These are phyloP conservation scores for Myiozetetes cayanensis DNA, from an alignment of 2,113 vertebrate species.

Conservation along the genomic window DNA sequence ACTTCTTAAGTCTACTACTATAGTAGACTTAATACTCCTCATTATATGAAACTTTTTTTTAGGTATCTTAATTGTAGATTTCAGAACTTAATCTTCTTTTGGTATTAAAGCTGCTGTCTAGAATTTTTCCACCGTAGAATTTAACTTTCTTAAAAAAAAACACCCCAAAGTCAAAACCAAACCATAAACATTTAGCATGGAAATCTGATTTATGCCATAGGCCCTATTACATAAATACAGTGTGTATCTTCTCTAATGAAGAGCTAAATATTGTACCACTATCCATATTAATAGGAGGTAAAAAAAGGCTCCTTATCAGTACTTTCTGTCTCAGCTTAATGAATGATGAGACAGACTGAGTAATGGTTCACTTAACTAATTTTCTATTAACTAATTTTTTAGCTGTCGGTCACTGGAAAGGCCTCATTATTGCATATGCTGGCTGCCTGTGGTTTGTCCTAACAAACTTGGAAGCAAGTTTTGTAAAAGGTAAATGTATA, in stretches of 20 bases:
- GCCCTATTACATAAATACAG: not conserved
- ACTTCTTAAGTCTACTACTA: not conserved
- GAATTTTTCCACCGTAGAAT: not conserved
- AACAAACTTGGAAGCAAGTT: not conserved
- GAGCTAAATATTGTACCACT: not conserved
- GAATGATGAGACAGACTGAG: not conserved
- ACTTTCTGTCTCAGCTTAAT: not conserved
- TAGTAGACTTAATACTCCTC: not conserved
- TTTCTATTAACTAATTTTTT: not conserved
- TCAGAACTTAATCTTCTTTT: not conserved
- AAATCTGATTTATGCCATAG: not conserved
- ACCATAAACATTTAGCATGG: not conserved
- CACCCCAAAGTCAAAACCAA: not conserved
- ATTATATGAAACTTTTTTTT: not conserved
- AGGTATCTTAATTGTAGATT: not conserved
- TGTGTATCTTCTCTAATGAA: not conserved
- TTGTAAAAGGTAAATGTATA: not conserved
- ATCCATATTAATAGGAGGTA: not conserved
- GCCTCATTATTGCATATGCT: not conserved
- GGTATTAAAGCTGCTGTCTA: not conserved
- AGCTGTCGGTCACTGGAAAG: accelerated
- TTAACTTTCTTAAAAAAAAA: not conserved
- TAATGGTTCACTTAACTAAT: not conserved
- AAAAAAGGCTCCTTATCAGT: not conserved
- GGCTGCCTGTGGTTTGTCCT: not conserved